Percentiles rank a stretch among this genome's conserved stretches.
These are phyloP conservation scores for Rhagoletis zephyria DNA, from an alignment of 1,140 invertebrate genomes.

Conservation along the genomic window DNA sequence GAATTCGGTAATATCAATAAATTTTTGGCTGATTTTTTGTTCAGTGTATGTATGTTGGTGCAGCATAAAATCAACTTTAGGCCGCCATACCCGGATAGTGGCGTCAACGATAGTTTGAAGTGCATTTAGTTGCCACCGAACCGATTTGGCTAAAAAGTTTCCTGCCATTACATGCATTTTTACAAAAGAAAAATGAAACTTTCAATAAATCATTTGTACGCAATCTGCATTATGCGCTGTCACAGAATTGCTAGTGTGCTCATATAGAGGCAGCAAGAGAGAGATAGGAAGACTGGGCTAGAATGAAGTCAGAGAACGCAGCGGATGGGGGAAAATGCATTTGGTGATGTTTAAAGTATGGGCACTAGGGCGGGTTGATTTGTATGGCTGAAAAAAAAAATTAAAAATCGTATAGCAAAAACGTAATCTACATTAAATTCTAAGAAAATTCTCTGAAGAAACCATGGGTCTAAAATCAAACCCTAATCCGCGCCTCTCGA, in stretches of 20 bases:
- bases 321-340: neutral
- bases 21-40: too few species aligned
- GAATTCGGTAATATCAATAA: too few species aligned
- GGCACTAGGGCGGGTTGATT: too few species aligned
- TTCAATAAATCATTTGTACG: conserved; percentile 54
- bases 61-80: conserved; percentile 30
- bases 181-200: neutral
- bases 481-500: too few species aligned
- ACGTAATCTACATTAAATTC: too few species aligned
- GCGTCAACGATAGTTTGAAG: conserved; percentile 11
- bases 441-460: too few species aligned
- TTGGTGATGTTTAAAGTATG: too few species aligned
- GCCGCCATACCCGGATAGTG: neutral
- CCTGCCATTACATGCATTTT: conserved; percentile 50
- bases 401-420: too few species aligned
- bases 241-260: neutral
- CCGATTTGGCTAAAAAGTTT: conserved; percentile 50
- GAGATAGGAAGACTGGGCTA: neutral
- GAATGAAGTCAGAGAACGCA: neutral
- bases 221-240: conserved; percentile 49
- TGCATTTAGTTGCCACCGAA: conserved; percentile 40
- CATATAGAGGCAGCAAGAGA: neutral
- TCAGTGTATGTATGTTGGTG: neutral
- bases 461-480: too few species aligned
- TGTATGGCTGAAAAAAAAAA: too few species aligned